Evolutionary conservation across 2,113 vertebrate genomes (phyloP), one percentile per base, ranked within the genome.

Genomic region (Aphyosemion australe): DNA sequence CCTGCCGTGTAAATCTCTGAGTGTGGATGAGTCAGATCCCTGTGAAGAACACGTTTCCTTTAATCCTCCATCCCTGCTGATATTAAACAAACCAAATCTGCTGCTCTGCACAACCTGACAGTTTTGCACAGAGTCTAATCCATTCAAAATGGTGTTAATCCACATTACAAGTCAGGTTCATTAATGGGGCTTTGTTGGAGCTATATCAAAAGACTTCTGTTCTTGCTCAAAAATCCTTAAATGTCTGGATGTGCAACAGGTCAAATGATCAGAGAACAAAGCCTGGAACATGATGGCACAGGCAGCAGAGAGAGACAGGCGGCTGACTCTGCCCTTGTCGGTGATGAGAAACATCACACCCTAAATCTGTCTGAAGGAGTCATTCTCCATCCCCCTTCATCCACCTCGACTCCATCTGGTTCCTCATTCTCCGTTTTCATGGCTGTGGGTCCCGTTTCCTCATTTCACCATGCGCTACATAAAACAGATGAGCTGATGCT

Each of bases 271-370:
- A 76, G 19, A 66, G 67, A 76, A 87, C 54, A 90, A 86, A 78
- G 83, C 82, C 46, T 74, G 87, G 61, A 81, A 64, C 56, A 43
- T 83, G 62, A 74, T 66, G 58, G 45, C 71, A 20, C 81, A 79
- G 52, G 85, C 83, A 51, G 78, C 69, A 34, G 45, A 34, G 42
- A 50, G 65, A 18, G 21, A 34, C 8, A 74, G 74, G 53, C 20
- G 69, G 43, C 79, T 21, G 50, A 62, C 83, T 65, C 69, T 52
- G 51, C 26, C 48, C 18, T 18, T 42, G 65, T 57, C 53, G 48
- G 53, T 88, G 74, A 83, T 89, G 48, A 87, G 87, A 74, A 85
- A 80, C 76, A 82, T 90, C 49, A 68, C 82, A 21, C 78, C 82
- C 48, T 89, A 87, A 55, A 75, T 93, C 78, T 90, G 83, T 71